phyloP scores from a whole-genome alignment of 2,797 vertebrate genomes.

The Sternotherus odoratus region DNA sequence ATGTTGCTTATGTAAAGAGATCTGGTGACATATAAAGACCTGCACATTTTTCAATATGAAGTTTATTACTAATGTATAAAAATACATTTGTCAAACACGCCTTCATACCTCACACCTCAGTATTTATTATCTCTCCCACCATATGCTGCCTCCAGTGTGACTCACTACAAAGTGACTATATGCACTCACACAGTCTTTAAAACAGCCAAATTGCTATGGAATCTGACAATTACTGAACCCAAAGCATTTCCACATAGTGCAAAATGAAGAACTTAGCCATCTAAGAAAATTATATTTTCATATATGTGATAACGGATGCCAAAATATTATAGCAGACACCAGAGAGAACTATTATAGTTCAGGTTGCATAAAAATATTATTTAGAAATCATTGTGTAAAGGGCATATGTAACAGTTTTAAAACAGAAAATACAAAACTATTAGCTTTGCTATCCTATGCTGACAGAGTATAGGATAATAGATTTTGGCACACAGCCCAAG shows the following conservation, averaged over 20 bases:
- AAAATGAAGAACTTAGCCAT: constrained; percentile 28
- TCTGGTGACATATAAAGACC: constrained; percentile 17
- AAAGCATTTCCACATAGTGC: neutral
- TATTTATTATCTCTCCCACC: constrained; percentile 31
- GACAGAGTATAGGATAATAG: neutral
- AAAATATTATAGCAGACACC: constrained; percentile 19
- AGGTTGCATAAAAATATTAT: neutral
- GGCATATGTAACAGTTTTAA: neutral
- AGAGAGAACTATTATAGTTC: constrained; percentile 5
- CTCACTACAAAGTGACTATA: constrained; percentile 26
- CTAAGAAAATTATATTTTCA: constrained; percentile 7
- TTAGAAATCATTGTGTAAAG: constrained; percentile 11
- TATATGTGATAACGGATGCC: neutral
- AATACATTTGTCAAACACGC: constrained; percentile 52
- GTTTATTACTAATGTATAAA: constrained; percentile 35
- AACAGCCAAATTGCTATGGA: constrained; percentile 32
- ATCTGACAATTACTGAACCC: constrained; percentile 1
- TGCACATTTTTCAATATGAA: constrained; percentile 31
- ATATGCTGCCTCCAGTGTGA: constrained; percentile 37
- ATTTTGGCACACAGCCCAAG: neutral
- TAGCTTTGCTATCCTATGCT: neutral
- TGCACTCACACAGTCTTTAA: neutral
- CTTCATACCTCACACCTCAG: constrained; percentile 43
- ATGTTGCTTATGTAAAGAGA: constrained; percentile 38
- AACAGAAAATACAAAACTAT: neutral